Evolutionary conservation across 2,888 invertebrate species (phyloP), one percentile per base, ranked within the genome.

Genomic region (Drosophila quinaria): DNA sequence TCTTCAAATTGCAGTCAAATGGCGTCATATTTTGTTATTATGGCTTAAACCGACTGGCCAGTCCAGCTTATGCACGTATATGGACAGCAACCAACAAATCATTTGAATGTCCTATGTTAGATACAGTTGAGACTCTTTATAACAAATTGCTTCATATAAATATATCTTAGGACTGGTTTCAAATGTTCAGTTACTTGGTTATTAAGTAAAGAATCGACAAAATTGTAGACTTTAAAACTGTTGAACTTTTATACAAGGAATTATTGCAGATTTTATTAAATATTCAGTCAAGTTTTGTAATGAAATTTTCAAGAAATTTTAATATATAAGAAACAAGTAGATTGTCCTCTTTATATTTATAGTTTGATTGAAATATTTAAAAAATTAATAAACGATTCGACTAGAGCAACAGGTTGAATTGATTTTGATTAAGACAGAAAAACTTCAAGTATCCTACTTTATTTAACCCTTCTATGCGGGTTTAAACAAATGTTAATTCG

Each of bases 11-110:
- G 71, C 75, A 70, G 65, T 63, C 84, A 67, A 88, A 83, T 78
- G 81, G 81, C 78, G 69, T 72, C 70, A 73, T 88, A 86, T 86
- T 69, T 80, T 74, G 66, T 74, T 70, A 75, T 88, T 86, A 82
- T 70, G 56, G 52, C 50, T 58, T 61, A 59, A 69, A 63, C 47
- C 61, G 61, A 42, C 42, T 65, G 65, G 44, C 65, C 65, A 72
- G 78, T 50, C 56, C 9, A 44, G 47, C 25, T 37, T 42, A 56
- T 35, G 51, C 41, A 37, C 25, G 35, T 44, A 51, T 66, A 52
- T 56, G 60, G 54, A 47, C 60, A 64, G 63, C 31, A 31, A 44
- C 50, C 39, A 58, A 66, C 59, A 78, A 75, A 73, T 78, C 78
- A 74, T 33, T 35, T 15, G 5, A 61, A 73, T 64, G 31, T 41